Evolutionary conservation across 2,888 invertebrate species (phyloP), one percentile per base, ranked within the genome.

Genomic region (Diarsia brunnea): DNA sequence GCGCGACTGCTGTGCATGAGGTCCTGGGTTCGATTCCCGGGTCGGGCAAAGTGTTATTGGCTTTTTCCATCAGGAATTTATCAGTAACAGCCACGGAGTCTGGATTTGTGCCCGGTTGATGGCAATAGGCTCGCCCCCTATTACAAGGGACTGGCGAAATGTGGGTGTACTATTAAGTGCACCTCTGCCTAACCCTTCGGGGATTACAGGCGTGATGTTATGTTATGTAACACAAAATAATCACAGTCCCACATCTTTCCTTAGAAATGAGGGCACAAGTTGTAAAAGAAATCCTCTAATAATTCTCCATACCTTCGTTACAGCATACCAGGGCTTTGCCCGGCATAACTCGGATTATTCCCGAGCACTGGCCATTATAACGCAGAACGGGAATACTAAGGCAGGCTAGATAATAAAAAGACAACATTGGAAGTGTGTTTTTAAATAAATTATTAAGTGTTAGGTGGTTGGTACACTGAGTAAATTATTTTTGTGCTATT

Each of bases 391-490:
- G 81, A 73, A 71, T 73, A 76, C 75, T 70, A 71, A 77, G 67
- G 64, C 74, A 63, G 43, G 63, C 75, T 74, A 75, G 79, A 84
- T 88, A 86, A 89, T 85, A 85, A 89, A 88, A 87, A 89, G 69
- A 84, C 81, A 86, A 86, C 85, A 81, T 82, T 84, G 87, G 76
- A 89, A 90, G 88, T 88, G 85, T 87, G 84, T 87, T 88, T 90
- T 87, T 90, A 90, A 90, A 91, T 91, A 81, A 85, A 85, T 82
- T 85, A 81, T 82, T 65, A 81, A 64, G 63, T 85, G 49, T 70
- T 65, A 70, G 38, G 81, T 67, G 31, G 7, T 7, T 21, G 38
- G 11, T n/a, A 67, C 70, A 85, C 76, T n/a, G 8, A 16, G 53
- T 60, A 60, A 60, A 11, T 60, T 60, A 60, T 60, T 60, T 16